A percentile compares a stretch with the other conserved stretches of the same genome.
These are phyloP conservation scores for Dasyprocta punctata DNA, from an alignment of 2,113 vertebrate species.

Conservation along the genomic window DNA sequence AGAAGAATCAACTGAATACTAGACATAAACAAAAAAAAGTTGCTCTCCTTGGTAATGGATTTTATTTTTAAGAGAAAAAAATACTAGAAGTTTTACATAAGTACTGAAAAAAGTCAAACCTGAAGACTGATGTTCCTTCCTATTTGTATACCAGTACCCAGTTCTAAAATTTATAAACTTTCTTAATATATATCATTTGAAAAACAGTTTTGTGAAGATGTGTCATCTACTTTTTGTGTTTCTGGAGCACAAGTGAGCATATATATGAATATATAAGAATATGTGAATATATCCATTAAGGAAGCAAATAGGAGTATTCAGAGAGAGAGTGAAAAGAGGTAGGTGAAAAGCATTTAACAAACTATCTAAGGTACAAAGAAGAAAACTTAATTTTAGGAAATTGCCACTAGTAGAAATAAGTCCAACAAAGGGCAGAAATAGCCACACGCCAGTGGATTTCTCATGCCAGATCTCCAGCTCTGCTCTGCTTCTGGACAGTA, in stretches of 20 bases:
- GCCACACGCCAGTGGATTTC: neutral
- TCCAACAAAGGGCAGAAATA: neutral
- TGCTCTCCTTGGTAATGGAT: neutral
- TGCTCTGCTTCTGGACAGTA: neutral
- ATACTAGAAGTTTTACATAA: constrained; percentile 7
- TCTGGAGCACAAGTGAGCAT: neutral
- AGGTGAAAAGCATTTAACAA: neutral
- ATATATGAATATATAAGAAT: neutral
- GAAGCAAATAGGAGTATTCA: neutral
- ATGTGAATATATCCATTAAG: neutral
- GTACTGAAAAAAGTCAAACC: neutral
- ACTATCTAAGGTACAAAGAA: neutral
- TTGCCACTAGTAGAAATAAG: neutral
- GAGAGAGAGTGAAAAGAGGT: neutral
- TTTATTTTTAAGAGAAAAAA: constrained; percentile 53
- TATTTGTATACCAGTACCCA: neutral
- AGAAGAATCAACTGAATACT: constrained; percentile 9
- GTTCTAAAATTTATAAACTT: constrained; percentile 1
- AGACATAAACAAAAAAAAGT: neutral
- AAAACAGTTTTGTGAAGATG: neutral
- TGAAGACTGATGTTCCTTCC: neutral
- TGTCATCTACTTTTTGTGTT: neutral
- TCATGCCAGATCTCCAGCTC: neutral
- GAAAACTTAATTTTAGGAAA: constrained; percentile 1
- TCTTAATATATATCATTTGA: neutral